Percentiles rank a stretch among this genome's conserved stretches.
Evolutionary conservation across 2,888 invertebrate genomes (phyloP).

Genomic region (Pseudococcus longispinus): DNA sequence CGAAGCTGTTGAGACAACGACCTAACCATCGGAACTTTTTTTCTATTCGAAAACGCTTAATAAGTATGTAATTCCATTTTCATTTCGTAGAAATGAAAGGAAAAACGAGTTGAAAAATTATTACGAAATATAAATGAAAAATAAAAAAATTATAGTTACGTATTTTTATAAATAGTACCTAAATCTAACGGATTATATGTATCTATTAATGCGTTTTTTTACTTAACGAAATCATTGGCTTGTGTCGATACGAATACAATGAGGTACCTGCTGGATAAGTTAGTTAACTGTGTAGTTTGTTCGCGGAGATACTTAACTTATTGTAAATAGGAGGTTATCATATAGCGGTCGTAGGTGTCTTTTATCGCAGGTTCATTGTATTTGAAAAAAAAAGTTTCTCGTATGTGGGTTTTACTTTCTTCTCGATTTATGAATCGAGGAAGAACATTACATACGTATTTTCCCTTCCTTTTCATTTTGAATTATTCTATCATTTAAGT

Average conservation of each 20-base stretch:
- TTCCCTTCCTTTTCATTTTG: background rate
- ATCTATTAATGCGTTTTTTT: background rate
- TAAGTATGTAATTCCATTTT: background rate
- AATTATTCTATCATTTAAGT: background rate
- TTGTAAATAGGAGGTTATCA: background rate
- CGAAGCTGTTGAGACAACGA: background rate
- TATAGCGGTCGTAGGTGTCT: background rate
- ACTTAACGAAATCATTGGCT: background rate
- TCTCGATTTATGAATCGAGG: background rate
- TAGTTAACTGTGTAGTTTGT: background rate
- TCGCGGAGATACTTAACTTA: background rate
- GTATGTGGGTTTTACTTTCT: background rate
- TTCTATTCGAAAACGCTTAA: constrained; percentile 1
- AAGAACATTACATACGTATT: constrained; percentile 25
- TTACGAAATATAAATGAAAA: background rate
- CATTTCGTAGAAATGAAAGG: background rate
- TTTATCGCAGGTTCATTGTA: background rate
- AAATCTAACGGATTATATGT: background rate
- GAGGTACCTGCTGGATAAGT: background rate
- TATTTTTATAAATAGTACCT: background rate
- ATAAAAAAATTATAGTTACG: background rate
- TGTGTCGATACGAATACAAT: background rate
- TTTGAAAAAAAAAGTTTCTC: background rate
- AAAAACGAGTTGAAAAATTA: background rate
- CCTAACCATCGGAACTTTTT: background rate